Conservation (phyloP, 2,888 invertebrate species). For the Thereva unica region DNA sequence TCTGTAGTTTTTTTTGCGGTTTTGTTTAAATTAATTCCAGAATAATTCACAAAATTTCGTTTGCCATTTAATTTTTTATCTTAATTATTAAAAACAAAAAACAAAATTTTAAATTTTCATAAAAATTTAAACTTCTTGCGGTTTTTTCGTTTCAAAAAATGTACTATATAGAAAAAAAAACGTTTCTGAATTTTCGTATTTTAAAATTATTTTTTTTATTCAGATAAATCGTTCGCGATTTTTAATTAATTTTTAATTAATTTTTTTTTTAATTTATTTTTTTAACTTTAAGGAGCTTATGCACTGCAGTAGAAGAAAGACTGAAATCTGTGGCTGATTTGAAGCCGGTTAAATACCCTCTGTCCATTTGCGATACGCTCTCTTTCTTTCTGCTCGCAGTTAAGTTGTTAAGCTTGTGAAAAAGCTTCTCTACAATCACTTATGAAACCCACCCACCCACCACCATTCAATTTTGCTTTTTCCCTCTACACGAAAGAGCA, state of each 20-base stretch:
- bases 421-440: too few relatives aligned
- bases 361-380: slow-evolving; percentile 42
- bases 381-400: slow-evolving; percentile 21
- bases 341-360: slow-evolving; percentile 60
- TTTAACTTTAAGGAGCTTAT: slow-evolving; percentile 28
- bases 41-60: too few relatives aligned
- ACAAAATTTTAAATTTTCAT: too few relatives aligned
- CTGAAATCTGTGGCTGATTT: slow-evolving; percentile 60
- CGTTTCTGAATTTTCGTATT: too few relatives aligned
- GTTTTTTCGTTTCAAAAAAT: background rate
- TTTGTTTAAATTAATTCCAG: background rate
- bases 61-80: too few relatives aligned
- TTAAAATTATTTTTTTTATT: too few relatives aligned
- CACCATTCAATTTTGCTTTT: slow-evolving; percentile 17
- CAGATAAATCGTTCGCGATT: slow-evolving; percentile 1
- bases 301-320: slow-evolving; percentile 58
- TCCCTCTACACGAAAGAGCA: slow-evolving; percentile 2
- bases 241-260: slow-evolving; percentile 15
- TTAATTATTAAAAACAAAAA: too few relatives aligned
- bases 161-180: too few relatives aligned
- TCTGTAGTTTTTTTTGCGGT: slow-evolving; percentile 5
- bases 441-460: slow-evolving; percentile 13
- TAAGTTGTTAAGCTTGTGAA: too few relatives aligned
- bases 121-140: slow-evolving; percentile 25
- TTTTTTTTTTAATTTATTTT: slow-evolving; percentile 25